A percentile compares a stretch with the other conserved stretches of the same genome.
These are phyloP conservation scores for Cyprinodon tularosa DNA, from an alignment of 2,113 vertebrate species.

Conservation along the genomic window DNA sequence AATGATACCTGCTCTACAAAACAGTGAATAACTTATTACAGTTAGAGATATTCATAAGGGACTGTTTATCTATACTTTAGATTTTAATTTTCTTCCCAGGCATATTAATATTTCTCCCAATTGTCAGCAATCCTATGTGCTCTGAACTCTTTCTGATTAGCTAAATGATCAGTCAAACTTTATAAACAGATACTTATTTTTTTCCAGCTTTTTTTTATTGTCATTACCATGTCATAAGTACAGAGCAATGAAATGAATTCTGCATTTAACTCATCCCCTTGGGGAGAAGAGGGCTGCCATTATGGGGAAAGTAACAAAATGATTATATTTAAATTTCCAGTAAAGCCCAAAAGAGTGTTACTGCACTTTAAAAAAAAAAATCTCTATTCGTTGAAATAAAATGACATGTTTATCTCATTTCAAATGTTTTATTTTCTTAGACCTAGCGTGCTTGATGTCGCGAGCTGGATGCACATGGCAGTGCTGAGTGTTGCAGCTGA, in stretches of 20 bases:
- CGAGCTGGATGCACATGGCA: conserved; percentile 2
- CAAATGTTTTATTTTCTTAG: not conserved
- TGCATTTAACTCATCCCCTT: too few species aligned
- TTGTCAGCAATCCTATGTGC: not conserved
- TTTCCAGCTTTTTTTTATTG: too few species aligned
- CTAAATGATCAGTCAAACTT: not conserved
- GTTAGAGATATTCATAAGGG: too few species aligned
- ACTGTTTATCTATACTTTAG: too few species aligned
- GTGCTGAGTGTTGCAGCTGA: conserved; percentile 47
- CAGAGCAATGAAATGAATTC: too few species aligned
- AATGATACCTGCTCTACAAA: too few species aligned
- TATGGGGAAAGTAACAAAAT: too few species aligned
- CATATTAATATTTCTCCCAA: not conserved
- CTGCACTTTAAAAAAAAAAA: not conserved
- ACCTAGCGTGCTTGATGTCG: not conserved
- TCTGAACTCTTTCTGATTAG: not conserved
- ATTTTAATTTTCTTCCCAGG: not conserved
- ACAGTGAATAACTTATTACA: too few species aligned
- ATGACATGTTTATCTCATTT: too few species aligned
- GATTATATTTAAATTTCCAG: not conserved
- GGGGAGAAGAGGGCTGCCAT: too few species aligned
- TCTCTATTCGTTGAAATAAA: too few species aligned
- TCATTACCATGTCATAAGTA: too few species aligned
- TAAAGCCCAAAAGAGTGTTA: not conserved
- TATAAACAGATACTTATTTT: not conserved